Evolutionary conservation across 2,888 invertebrate species (phyloP), one percentile per base, ranked within the genome.

Genomic region (Heliconius hortense): DNA sequence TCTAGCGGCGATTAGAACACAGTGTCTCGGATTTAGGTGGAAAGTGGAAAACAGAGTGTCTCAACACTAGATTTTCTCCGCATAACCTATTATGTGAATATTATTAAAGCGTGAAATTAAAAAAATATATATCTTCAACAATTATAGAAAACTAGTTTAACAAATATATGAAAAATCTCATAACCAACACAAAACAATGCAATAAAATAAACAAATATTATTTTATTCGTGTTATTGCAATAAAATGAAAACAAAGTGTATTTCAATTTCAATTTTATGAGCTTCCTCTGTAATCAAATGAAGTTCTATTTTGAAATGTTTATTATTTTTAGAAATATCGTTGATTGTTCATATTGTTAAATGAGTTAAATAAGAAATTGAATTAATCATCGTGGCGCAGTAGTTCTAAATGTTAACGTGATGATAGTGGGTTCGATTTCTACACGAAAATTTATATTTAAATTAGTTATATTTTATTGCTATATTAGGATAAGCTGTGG

Each of bases 291-390:
- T 35, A 64, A 64, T 63, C 35, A 64, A 64, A 64, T 64, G n/a
- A 39, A 64, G 1, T 13, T 64, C 7, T 11, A 64, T 64, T 64
- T 64, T 39, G 39, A 64, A 39, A 39, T 39, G n/a, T 64, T 64
- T 64, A 24, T 39, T 39, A 39, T 39, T 64, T 64, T 64, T 39
- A 63, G 63, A 63, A 31, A 63, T 63, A 39, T 24, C 39, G 13
- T n/a, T 64, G 24, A 35, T 63, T 63, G 63, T 63, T 63, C 31
- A 31, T 63, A 21, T 1, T 56, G 18, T 56, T 56, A 31, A 18
- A 21, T 48, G 48, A 21, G 8, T 31, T 8, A 10, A 63, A 31
- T 48, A 48, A 48, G 28, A 21, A 11, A 63, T 63, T n/a, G 2
- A 56, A 56, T 56, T 56, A 43, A 15, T 35, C 35, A 35, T 48